Base-by-base conservation (phyloP, 2,797 vertebrate genomes). In the Chanos chanos region DNA sequence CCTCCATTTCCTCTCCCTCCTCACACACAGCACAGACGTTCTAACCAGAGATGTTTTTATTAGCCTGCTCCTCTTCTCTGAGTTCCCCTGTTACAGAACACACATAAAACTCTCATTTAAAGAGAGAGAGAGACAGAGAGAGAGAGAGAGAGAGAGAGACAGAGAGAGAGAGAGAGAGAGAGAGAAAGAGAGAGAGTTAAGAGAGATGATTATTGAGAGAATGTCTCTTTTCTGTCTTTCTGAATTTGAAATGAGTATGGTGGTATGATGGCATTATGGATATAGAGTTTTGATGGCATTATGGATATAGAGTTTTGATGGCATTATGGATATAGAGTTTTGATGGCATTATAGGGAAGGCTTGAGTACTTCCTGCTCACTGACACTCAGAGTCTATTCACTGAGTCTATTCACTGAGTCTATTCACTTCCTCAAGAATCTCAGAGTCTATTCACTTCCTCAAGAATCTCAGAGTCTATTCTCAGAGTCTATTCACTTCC, bases 221-320 rank as follows among this genome's bases (percentile, higher is more conserved):
- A 30, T 27, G 4, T 24, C 27, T 12, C 3, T 25, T 33, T 19
- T 33, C 13, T 7, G n/a, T n/a, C 34, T 16, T 3, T 49, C 24
- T 61, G 21, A 57, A 44, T 58, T 37, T 57, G 51, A 57, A 36
- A 63, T 33, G 21, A 55, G 61, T 7, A 1, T 22, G 19, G 25
- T 6, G 43, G 18, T 31, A 18, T 19, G 54, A 34, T 34, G 15
- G 28, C 56, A 39, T 12, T 44, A 28, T 27, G 19, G 13, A 18
- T 44, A 37, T 22, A 19, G 25, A 6, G 43, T 18, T 31, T 18
- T 19, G 54, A 34, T 34, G 15, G 28, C 56, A 39, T 12, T 44
- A 28, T 27, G 19, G 13, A 18, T 44, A 37, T 22, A 19, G 25
- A 6, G 43, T 18, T 31, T 18, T 19, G 54, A 34, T 34, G 15